phyloP scores from a whole-genome alignment of 1,140 invertebrate species.

The Gonatopus flavifemur region DNA sequence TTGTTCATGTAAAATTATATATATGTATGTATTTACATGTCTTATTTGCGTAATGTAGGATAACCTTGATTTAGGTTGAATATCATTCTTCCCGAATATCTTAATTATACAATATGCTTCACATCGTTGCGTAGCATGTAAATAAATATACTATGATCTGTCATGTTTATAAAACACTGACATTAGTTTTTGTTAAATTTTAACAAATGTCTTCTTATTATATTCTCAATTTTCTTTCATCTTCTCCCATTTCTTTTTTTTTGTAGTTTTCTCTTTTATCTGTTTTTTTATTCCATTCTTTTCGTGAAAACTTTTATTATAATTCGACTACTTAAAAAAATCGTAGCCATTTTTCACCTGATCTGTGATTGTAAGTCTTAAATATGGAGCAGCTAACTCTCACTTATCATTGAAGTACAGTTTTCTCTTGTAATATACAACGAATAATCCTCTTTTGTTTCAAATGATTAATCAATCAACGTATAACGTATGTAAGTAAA shows the following conservation, averaged over 20 bases:
- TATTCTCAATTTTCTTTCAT: slow-evolving; percentile 38
- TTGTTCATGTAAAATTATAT: slow-evolving; percentile 19
- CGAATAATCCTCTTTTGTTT: no score
- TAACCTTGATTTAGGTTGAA: slow-evolving; percentile 39
- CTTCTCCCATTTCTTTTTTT: no score
- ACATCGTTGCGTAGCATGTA: slow-evolving; percentile 50
- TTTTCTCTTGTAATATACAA: slow-evolving; percentile 12
- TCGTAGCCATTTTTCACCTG: slow-evolving; percentile 7
- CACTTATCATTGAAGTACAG: no score
- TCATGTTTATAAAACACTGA: slow-evolving; percentile 60
- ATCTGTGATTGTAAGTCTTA: slow-evolving; percentile 14
- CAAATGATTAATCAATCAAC: no score
- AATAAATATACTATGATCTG: slow-evolving; percentile 53
- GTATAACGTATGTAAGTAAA: no score
- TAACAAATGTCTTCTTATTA: slow-evolving; percentile 48
- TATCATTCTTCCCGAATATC: slow-evolving; percentile 40
- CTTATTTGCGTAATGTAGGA: slow-evolving; percentile 15
- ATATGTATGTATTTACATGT: slow-evolving; percentile 18
- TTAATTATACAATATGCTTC: slow-evolving; percentile 32
- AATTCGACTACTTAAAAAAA: slow-evolving; percentile 4
- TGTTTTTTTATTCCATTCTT: slow-evolving; percentile 8
- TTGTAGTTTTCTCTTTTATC: slow-evolving; percentile 8
- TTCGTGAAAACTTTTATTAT: slow-evolving; percentile 2
- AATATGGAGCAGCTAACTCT: slow-evolving; percentile 23
- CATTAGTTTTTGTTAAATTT: slow-evolving; percentile 57